A percentile compares a stretch with the other conserved stretches of the same genome.
Evolutionary conservation across 2,113 vertebrate species (phyloP).

Genomic region (Hemiscyllium ocellatum): DNA sequence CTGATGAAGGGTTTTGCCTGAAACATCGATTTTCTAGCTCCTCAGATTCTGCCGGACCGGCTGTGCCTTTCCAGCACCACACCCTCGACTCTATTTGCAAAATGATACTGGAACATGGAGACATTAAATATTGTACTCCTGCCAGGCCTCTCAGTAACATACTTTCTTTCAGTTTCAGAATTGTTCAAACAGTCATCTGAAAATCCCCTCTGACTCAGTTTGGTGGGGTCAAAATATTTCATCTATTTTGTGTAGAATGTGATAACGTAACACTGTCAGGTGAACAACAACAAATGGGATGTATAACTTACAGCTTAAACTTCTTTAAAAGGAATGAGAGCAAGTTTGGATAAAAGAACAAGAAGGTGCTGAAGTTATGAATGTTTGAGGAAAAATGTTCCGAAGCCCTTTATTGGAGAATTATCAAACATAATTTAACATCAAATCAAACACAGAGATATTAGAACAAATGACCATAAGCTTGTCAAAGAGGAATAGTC

Average conservation of each 20-base stretch:
- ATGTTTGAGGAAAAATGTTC: background rate
- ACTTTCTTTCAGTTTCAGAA: conserved; percentile 17
- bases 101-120: background rate
- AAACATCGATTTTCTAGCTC: too few relatives aligned
- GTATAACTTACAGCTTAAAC: background rate
- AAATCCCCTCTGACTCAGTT: background rate
- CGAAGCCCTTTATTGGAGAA: too few relatives aligned
- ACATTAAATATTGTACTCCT: background rate
- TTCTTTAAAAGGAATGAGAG: background rate
- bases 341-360: background rate
- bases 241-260: background rate
- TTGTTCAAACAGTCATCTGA: background rate
- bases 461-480: too few relatives aligned
- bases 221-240: background rate
- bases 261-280: background rate
- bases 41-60: too few relatives aligned
- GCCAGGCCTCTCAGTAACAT: too few relatives aligned
- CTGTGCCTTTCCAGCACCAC: too few relatives aligned
- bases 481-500: too few relatives aligned
- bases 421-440: too few relatives aligned
- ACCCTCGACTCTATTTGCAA: background rate
- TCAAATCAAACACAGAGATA: too few relatives aligned
- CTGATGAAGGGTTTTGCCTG: too few relatives aligned
- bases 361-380: background rate
- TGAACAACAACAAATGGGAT: background rate